Evolutionary conservation across 2,888 invertebrate genomes (phyloP), one percentile per base, ranked within the genome.

Genomic region (Athalia cordata): DNA sequence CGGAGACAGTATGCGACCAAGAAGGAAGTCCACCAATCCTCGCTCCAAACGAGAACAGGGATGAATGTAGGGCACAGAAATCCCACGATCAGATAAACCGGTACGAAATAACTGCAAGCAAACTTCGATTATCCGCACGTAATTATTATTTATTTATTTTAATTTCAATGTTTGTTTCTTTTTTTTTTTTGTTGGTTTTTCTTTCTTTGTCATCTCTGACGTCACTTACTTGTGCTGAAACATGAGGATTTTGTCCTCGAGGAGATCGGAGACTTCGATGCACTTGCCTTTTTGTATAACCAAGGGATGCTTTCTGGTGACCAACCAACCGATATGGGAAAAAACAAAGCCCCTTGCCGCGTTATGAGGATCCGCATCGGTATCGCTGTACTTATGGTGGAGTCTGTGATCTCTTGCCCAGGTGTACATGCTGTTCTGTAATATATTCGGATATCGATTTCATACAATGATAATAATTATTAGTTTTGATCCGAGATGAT

Each of bases 331-430:
- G 4, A 75, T 29, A 52, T 75, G 75, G 11, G 75, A 62, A 50
- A 75, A 75, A 29, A 75, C 47, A 29, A 75, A 52, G 0, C 97
- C 97, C 65, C 96, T 91, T 66, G 92, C 93, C 0, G 95, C 92
- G 87, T 96, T 96, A 89, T 96, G 96, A 0, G 96, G 96, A 87
- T 96, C 96, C 0, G 93, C 95, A 83, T 95, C 94, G 0, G 94
- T 94, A 83, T 94, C 94, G 81, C 92, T 93, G 91, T 94, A 96
- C 86, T 95, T 95, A 90, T 96, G 96, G 85, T 96, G 96, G 79
- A 95, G 93, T 5, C 96, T 92, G 87, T 97, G 96, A 86, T 96
- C 96, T 49, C 96, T 91, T n/a, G 93, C 93, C 96, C 96, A 96
- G 79, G 94, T 93, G 87, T 62, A 62, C 72, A 72, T 72, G 59